Percentiles rank a stretch among this genome's conserved stretches.
phyloP scores from a whole-genome alignment of 2,888 invertebrate genomes.

The Glaucopsyche alexis region DNA sequence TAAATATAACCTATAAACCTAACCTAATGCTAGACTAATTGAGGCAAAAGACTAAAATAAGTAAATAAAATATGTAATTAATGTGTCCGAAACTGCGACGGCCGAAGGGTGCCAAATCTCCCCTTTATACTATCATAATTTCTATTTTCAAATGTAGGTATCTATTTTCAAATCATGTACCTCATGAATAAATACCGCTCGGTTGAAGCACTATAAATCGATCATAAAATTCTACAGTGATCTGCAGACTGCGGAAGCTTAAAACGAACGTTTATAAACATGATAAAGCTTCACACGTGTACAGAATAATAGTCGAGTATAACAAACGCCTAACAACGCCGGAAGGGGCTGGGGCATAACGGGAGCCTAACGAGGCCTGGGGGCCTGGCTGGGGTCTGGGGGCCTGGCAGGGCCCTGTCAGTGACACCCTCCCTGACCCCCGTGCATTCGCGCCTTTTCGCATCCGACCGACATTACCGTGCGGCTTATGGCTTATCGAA shows the following conservation, averaged over 20 bases:
- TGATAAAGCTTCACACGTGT: not conserved
- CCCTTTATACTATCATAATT: no score
- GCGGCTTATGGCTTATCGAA: conserved; percentile 11
- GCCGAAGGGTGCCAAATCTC: no score
- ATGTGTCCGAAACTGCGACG: no score
- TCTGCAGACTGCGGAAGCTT: not conserved
- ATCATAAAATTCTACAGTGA: not conserved
- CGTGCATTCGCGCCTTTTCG: conserved; percentile 36
- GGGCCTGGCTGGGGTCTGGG: conserved; percentile 13
- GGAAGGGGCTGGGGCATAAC: conserved; percentile 19
- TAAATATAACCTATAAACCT: no score
- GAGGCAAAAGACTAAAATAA: no score
- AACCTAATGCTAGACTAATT: no score
- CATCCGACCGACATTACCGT: conserved; percentile 29
- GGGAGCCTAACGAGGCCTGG: not conserved
- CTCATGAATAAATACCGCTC: not conserved
- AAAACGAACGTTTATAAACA: not conserved
- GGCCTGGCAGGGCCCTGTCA: conserved; percentile 15
- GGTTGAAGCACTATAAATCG: not conserved
- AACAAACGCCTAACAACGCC: conserved; percentile 15
- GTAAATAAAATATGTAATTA: no score
- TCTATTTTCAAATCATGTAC: no score
- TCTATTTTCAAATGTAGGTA: no score
- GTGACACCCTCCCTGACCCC: conserved; percentile 32
- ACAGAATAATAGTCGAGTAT: not conserved